Base-by-base conservation (phyloP, 2,113 vertebrate genomes). In the Chrysochloris asiatica region DNA sequence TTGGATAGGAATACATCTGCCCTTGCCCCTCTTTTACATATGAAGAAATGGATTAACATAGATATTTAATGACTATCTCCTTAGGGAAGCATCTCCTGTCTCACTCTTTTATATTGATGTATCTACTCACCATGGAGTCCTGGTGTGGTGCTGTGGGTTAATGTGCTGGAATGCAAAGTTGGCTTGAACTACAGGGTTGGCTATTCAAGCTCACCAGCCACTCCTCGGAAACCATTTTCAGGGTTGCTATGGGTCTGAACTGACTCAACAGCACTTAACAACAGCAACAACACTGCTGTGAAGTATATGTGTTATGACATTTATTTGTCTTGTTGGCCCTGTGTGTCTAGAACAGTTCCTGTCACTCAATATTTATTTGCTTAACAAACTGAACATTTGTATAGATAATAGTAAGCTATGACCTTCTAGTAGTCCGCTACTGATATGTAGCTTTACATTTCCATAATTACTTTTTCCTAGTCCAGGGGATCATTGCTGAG, bases 321-420 rank as follows among this genome's bases (percentile, higher is more conserved):
- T 63, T 73, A 26, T 9, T 13, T 91, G 77, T 61, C 47, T 38
- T 36, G 28, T 93, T 91, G 19, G n/a, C n/a, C n/a, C n/a, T n/a
- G n/a, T n/a, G n/a, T n/a, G n/a, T n/a, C n/a, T n/a, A n/a, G n/a
- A n/a, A 56, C 17, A 75, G 47, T 69, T 11, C 28, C 56, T 79
- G 33, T 1, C 41, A 82, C 54, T 67, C 82, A 81, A n/a, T 83
- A 86, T 63, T 21, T 83, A 67, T 76, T 91, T 92, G n/a, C 38
- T 16, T 56, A 86, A 45, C 45, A 72, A 65, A 24, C 13, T 54
- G 30, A 52, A 71, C 54, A 33, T 80, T 43, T 33, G 2, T 69
- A n/a, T 45, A 85, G 36, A 19, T 48, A 82, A 86, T 45, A 12
- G 38, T 28, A 86, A 36, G 24, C n/a, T 83, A 38, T 11, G 9